A percentile compares a stretch with the other conserved stretches of the same genome.
These are phyloP conservation scores for Caenorhabditis sp. DNA, from an alignment of 2,888 invertebrate species.

Conservation along the genomic window DNA sequence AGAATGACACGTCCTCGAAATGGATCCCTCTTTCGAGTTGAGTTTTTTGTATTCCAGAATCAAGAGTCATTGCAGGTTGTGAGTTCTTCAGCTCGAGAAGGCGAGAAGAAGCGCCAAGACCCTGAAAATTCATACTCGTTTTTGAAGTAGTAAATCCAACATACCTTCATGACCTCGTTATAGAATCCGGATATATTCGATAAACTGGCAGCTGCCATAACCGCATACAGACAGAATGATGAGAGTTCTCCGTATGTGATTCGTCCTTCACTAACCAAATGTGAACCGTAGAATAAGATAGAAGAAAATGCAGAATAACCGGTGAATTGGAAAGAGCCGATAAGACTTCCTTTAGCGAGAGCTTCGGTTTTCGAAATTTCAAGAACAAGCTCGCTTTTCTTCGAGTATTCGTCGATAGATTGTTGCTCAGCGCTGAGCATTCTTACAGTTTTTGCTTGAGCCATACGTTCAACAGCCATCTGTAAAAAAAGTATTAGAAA, in stretches of 20 bases:
- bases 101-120: conserved; percentile 87
- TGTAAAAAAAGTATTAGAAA: not conserved
- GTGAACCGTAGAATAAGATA: conserved; percentile 61
- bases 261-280: conserved; percentile 53
- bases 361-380: conserved; percentile 84
- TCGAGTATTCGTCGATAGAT: conserved; percentile 80
- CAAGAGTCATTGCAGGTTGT: conserved; percentile 80
- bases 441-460: conserved; percentile 90
- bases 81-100: conserved; percentile 89
- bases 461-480: conserved; percentile 77
- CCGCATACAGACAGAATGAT: conserved; percentile 89
- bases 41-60: conserved; percentile 72
- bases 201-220: conserved; percentile 53
- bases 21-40: conserved; percentile 51
- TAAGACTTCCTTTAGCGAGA: conserved; percentile 85
- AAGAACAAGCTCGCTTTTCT: conserved; percentile 80
- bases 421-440: conserved; percentile 85
- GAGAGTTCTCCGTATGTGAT: conserved; percentile 80
- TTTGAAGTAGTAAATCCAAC: too few species aligned
- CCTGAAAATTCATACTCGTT: conserved; percentile 72
- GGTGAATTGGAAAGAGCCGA: conserved; percentile 77
- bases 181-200: conserved; percentile 83
- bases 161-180: conserved; percentile 83
- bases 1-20: conserved; percentile 81
- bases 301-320: conserved; percentile 60